Base-by-base conservation (phyloP, 2,113 vertebrate species). In the Poecilia latipinna region DNA sequence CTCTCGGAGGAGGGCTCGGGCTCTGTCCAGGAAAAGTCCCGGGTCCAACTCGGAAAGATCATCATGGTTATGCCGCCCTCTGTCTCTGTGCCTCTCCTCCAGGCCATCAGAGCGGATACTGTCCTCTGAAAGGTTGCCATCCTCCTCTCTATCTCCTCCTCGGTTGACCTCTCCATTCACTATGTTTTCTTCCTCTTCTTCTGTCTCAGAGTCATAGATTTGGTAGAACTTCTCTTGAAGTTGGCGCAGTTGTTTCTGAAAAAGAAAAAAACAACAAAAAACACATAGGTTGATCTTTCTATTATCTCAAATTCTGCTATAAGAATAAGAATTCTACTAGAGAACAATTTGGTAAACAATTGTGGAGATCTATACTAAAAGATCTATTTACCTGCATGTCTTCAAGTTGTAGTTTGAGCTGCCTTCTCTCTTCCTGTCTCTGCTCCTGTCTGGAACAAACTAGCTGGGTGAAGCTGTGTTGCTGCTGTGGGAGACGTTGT, bases 141-240 rank as follows among this genome's bases (percentile, higher is more conserved):
- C 97, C 90, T 99, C 98, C 51, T 99, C 98, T 79, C 97, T 83
- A 8, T 90, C 92, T 12, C 86, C 75, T 0, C 82, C 80, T 6
- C 96, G 80, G 95, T 97, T 94, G 93, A 31, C 77, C 64, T 87
- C 83, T n/a, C 83, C 78, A 0, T 32, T 65, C 62, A 97, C 97
- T 33, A 96, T 96, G 15, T 97, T 96, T 44, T 91, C 97, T 37
- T 97, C 97, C 67, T 98, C 97, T 88, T 99, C 98, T 61, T 99
- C 98, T 26, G 98, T 98, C 89, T 99, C 98, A 0, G 98, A 99
- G 88, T 99, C 98, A 0, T 99, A 99, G 94, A 99, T 98, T 90
- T 99, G 98, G 94, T 99, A 99, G 94, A 99, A 99, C 95, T 99
- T 99, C 80, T 99, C 98, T 94, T 99, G 98, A 91, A 99, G 96